Evolutionary conservation across 1,140 invertebrate genomes (phyloP), one percentile per base, ranked within the genome.

Genomic region (Portunus trituberculatus): DNA sequence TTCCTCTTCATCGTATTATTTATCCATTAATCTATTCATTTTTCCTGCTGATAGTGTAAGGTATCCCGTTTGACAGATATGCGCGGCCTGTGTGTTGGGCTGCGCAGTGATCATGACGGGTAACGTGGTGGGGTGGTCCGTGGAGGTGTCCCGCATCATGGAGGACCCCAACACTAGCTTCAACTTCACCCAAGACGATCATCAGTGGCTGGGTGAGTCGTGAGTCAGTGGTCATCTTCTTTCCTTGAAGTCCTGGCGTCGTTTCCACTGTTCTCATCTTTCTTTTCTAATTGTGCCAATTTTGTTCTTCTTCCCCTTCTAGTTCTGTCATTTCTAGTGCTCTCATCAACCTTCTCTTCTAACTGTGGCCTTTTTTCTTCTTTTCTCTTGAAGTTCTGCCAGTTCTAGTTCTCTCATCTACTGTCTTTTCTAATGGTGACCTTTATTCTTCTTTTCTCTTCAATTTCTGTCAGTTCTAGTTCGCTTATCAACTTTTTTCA

Each of bases 121-220:
- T 20, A 94, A n/a, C 52, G 95, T 96, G 29, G 94, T 96, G 6
- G 96, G 96, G 6, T 96, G 96, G 96, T 96, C 96, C 2, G 96
- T 96, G 76, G 94, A 96, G 90, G 95, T 95, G 48, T 92, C 94
- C 7, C 83, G 95, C 20, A 94, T 96, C 39, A 93, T 92, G 82
- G 59, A 94, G 46, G 96, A 95, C 28, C 95, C 95, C 4, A 52
- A 20, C 29, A 88, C 82, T 3, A 87, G 28, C 29, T 95, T 96
- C 29, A 96, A 95, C 90, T 29, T 96, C 14, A 92, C 95, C 2
- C 59, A 84, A 8, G 28, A 95, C 48, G 94, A 96, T n/a, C 92
- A 96, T 45, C 84, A 95, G 39, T 96, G 96, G 96, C 95, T 96
- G 10, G 96, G 96, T 96, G 46, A 93, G 91, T 93, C 20, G 12